Base-by-base conservation (phyloP, 92 coral and sea anemone species). In the Paragorgia papillata region DNA sequence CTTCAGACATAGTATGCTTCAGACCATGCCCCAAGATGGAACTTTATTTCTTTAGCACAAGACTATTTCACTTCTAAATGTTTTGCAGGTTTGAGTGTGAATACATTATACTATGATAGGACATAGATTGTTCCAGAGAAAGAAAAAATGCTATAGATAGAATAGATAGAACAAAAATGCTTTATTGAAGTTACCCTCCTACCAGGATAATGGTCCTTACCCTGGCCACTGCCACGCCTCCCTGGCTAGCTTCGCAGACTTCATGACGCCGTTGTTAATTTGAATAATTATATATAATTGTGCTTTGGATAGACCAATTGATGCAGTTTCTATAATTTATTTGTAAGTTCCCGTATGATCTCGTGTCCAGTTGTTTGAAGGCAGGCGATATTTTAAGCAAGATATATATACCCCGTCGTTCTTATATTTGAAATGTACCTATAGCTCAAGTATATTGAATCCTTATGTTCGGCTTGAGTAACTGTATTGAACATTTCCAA, bases 151-250 rank as follows among this genome's bases (percentile, higher is more conserved):
- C n/a, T n/a, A n/a, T n/a, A n/a, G n/a, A n/a, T n/a, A n/a, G 75
- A 25, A 21, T 48, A 46, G 43, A 21, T 22, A 19, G 7, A 7
- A 41, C 46, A n/a, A 62, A 29, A 32, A 60, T 62, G 1, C 8
- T 31, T 27, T 68, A 71, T 27, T 48, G 19, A 54, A 19, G 33
- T 44, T 51, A 30, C 46, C 64, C 78, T 71, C 78, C 78, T 53
- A 34, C 78, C 63, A 51, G 63, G 78, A 32, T 71, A 71, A 71
- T 71, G 64, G 78, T 33, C 44, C 78, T 71, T 55, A 33, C 27
- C 41, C 18, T 37, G 28, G 21, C 19, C 14, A 51, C 19, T 13
- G 18, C 78, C 64, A 53, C 78, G 78, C 78, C 78, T 55, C 39
- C 64, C 64, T 53, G 78, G 78, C 48, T 55, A 56, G 48, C 17